Evolutionary conservation across 2,888 invertebrate species (phyloP).

Genomic region (Anorthoa munda): DNA sequence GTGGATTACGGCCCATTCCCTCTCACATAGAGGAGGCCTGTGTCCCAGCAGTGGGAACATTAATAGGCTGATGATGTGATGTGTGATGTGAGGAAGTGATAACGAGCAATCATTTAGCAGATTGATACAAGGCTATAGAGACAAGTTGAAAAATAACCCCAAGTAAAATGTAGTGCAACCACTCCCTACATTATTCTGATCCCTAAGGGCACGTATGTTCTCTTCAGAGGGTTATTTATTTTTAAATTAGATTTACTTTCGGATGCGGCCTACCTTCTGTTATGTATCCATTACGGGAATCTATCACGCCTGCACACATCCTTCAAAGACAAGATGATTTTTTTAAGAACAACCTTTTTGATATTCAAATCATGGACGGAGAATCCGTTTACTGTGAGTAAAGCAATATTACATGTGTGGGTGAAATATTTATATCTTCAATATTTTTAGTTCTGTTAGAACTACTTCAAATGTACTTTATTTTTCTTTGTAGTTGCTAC

Average conservation of each 20-base stretch:
- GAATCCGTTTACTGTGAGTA: constrained; percentile 56
- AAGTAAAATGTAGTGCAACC: constrained; percentile 6
- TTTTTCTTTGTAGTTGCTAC: constrained; percentile 3
- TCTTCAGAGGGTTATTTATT: constrained; percentile 64
- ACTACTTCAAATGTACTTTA: background rate
- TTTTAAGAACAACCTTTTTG: constrained; percentile 74
- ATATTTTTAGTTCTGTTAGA: constrained; percentile 6
- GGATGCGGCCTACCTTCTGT: constrained; percentile 70
- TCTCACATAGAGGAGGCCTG: too few relatives aligned
- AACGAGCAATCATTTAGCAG: background rate
- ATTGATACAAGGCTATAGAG: background rate
- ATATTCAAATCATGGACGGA: constrained; percentile 74
- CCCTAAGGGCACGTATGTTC: constrained; percentile 32
- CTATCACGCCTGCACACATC: constrained; percentile 31
- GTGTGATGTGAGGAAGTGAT: background rate
- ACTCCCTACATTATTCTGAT: background rate
- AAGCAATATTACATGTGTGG: constrained; percentile 35
- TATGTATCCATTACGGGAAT: constrained; percentile 75
- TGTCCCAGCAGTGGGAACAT: too few relatives aligned
- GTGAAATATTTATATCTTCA: constrained; percentile 3
- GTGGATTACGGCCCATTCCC: too few relatives aligned
- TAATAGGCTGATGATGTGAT: too few relatives aligned
- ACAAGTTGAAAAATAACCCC: background rate
- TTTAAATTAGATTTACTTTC: constrained; percentile 81
- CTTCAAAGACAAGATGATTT: constrained; percentile 66